These are phyloP conservation scores for Julus scanicus DNA, from an alignment of 2,888 invertebrate species.

Conservation along the genomic window DNA sequence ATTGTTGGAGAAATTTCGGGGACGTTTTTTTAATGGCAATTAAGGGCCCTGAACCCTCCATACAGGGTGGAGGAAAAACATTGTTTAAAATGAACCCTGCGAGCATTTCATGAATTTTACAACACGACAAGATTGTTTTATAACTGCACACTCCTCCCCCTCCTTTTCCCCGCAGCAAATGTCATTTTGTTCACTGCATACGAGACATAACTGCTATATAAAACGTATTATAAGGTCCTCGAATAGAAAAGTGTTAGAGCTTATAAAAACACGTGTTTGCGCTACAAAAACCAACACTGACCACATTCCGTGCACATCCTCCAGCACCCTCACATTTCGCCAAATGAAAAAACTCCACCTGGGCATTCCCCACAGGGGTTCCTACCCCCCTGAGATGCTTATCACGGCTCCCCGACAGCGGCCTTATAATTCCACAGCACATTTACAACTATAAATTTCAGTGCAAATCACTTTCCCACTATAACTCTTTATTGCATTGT, in stretches of 20 bases:
- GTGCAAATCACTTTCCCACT: conserved; percentile 3
- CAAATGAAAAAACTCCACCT: background rate
- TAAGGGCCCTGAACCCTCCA: background rate
- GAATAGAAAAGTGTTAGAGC: background rate
- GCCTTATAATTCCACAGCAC: background rate
- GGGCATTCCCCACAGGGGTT: conserved; percentile 1
- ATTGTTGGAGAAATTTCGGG: too few species aligned
- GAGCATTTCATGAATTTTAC: background rate
- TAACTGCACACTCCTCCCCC: background rate
- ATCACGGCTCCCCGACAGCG: conserved; percentile 2
- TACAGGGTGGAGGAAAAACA: background rate
- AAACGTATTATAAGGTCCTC: background rate
- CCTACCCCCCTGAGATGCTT: background rate
- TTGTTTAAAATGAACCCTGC: background rate
- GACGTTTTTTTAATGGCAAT: too few species aligned
- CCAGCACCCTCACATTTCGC: conserved; percentile 16
- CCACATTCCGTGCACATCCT: conserved; percentile 34
- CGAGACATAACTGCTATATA: background rate
- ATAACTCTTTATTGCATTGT: conserved; percentile 19
- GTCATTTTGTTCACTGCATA: background rate
- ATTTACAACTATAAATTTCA: conserved; percentile 19
- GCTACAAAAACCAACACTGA: background rate
- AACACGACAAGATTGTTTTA: background rate
- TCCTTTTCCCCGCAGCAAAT: background rate
- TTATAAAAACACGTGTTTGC: background rate